phyloP scores from a whole-genome alignment of 2,888 invertebrate genomes.

The Emmelina monodactyla region DNA sequence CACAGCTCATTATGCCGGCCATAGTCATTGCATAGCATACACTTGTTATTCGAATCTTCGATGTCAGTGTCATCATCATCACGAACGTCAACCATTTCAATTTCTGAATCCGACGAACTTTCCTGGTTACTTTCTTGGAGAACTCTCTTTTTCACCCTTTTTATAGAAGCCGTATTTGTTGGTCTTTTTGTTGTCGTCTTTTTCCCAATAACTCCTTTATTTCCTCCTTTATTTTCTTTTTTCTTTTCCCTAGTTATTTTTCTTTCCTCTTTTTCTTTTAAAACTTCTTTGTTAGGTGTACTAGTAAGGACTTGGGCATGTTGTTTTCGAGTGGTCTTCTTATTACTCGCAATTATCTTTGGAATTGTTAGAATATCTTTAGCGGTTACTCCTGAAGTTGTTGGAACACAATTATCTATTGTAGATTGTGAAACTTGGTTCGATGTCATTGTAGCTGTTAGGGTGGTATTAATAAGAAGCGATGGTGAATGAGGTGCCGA shows the following conservation, averaged over 20 bases:
- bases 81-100: background rate
- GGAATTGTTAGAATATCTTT: background rate
- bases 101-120: background rate
- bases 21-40: slow-evolving; percentile 1
- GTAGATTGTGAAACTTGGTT: background rate
- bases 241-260: background rate
- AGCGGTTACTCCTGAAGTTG: background rate
- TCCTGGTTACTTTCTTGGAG: background rate
- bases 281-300: background rate
- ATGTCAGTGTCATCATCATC: background rate
- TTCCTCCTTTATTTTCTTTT: background rate
- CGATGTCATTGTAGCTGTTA: background rate
- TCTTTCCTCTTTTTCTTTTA: background rate
- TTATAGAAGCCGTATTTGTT: background rate
- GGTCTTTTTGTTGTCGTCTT: background rate
- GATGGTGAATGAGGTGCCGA: background rate
- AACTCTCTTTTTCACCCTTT: background rate
- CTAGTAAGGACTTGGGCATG: background rate
- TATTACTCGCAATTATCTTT: background rate
- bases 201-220: background rate
- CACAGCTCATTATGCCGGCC: slow-evolving; percentile 4
- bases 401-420: background rate
- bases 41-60: background rate
- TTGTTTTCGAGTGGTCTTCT: background rate
- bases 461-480: background rate